phyloP scores from a whole-genome alignment of 92 coral and sea anemone species.

The Porites lobata region DNA sequence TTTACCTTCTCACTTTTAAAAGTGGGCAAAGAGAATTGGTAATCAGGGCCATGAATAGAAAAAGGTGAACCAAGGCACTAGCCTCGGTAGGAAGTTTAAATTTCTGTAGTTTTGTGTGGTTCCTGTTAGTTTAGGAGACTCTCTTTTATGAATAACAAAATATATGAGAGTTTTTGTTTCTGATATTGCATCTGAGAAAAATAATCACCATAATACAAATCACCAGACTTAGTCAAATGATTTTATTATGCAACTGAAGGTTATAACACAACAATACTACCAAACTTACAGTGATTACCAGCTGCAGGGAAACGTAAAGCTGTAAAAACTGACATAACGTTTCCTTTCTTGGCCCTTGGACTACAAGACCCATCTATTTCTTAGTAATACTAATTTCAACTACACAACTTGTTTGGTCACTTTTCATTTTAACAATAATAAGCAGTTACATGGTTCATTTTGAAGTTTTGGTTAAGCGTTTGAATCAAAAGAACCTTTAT shows the following conservation, averaged over 20 bases:
- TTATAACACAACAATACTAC: too few species aligned
- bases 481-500: too few species aligned
- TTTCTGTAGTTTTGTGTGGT: slow-evolving; percentile 20
- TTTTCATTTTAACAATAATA: too few species aligned
- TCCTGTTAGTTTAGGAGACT: slow-evolving; percentile 19
- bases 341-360: too few species aligned
- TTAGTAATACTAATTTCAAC: slow-evolving; percentile 14
- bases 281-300: too few species aligned
- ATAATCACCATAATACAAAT: too few species aligned
- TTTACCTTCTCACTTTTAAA: slow-evolving; percentile 19
- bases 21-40: slow-evolving; percentile 11
- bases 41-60: slow-evolving; percentile 20
- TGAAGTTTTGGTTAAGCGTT: neutral
- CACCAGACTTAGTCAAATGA: too few species aligned
- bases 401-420: slow-evolving; percentile 20
- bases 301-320: slow-evolving; percentile 21
- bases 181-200: slow-evolving; percentile 14
- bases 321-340: slow-evolving; percentile 26
- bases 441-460: neutral
- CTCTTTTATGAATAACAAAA: slow-evolving; percentile 13
- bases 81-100: slow-evolving; percentile 17
- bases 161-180: neutral
- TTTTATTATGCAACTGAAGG: too few species aligned
- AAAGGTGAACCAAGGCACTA: slow-evolving; percentile 15
- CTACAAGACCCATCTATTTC: too few species aligned